phyloP scores from a whole-genome alignment of 2,113 vertebrate species.

The Pavo muticus region DNA sequence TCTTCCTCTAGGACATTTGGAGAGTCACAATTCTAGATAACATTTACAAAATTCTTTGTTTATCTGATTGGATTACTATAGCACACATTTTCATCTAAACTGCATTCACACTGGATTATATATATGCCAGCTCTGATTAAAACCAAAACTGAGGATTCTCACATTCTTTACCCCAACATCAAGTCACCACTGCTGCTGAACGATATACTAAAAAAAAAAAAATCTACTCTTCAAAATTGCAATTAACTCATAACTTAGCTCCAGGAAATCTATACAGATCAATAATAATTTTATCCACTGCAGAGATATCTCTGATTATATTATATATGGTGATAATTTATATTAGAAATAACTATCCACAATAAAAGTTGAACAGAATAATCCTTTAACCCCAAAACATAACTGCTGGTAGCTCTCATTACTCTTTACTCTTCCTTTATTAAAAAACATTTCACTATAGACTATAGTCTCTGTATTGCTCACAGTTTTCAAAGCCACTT shows the following conservation, averaged over 20 bases:
- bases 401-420: background rate
- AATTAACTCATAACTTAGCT: background rate
- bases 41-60: conserved; percentile 30
- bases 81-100: background rate
- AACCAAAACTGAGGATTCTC: background rate
- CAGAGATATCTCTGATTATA: background rate
- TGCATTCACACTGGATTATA: background rate
- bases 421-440: background rate
- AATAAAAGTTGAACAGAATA: background rate
- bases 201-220: background rate
- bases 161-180: background rate
- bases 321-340: background rate
- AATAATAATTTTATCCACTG: background rate
- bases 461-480: background rate
- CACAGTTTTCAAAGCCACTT: background rate
- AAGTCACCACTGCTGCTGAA: background rate
- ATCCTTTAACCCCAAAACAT: background rate
- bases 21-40: background rate
- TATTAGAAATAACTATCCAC: background rate
- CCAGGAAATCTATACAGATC: background rate
- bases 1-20: background rate
- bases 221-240: background rate
- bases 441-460: background rate
- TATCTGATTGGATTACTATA: background rate
- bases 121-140: conserved; percentile 13